A percentile compares a stretch with the other conserved stretches of the same genome.
Evolutionary conservation across 1,140 invertebrate genomes (phyloP).

Genomic region (Cyphomyrmex costatus): DNA sequence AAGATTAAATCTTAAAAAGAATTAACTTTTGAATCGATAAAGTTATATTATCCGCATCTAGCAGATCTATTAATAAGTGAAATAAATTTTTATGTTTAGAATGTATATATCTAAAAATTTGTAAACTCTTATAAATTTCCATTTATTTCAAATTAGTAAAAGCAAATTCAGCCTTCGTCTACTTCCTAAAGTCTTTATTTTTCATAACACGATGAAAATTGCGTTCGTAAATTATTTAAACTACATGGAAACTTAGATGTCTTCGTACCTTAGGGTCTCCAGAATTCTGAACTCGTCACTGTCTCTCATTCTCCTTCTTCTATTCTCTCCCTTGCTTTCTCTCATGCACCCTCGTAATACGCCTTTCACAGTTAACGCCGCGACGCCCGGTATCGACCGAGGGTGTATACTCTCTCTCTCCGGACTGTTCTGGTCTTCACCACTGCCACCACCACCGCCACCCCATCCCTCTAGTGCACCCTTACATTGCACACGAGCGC

Average conservation of each 20-base stretch:
- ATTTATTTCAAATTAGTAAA: background rate
- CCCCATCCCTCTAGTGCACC: conserved; percentile 41
- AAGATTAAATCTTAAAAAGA: background rate
- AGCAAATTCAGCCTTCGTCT: background rate
- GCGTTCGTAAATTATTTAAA: conserved; percentile 4
- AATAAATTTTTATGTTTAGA: background rate
- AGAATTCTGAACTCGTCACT: conserved; percentile 41
- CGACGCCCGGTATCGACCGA: conserved; percentile 80
- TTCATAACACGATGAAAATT: background rate
- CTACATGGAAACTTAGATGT: background rate
- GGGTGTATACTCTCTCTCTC: conserved; percentile 47
- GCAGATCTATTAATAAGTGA: background rate
- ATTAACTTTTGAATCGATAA: background rate
- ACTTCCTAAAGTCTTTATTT: background rate
- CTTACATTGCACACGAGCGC: conserved; percentile 37
- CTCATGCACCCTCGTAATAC: conserved; percentile 64
- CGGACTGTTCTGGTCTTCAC: conserved; percentile 37
- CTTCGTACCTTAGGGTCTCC: conserved; percentile 10
- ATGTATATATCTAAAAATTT: background rate
- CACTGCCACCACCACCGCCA: conserved; percentile 34
- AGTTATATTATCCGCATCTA: background rate
- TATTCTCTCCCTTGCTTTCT: conserved; percentile 45
- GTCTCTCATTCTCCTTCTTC: conserved; percentile 37
- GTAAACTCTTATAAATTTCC: background rate
- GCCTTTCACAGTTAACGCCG: conserved; percentile 78